Evolutionary conservation across 2,888 invertebrate genomes (phyloP).

Genomic region (Acanthosepion esculentum): DNA sequence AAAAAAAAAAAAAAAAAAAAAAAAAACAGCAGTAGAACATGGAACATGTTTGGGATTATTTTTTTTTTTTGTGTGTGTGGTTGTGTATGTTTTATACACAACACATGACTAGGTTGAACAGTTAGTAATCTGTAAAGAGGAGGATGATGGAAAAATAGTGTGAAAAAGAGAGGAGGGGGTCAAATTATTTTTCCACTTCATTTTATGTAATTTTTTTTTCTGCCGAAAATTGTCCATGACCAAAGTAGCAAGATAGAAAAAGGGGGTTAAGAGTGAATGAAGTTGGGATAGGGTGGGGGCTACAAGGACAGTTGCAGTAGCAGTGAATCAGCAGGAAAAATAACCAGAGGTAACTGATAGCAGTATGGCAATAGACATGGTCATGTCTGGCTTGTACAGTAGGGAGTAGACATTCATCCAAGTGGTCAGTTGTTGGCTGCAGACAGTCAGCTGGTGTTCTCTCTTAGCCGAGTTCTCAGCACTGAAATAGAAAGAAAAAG

Average conservation of each 20-base stretch:
- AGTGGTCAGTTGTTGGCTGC: constrained; percentile 6
- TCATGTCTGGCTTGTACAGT: neutral
- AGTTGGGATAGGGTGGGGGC: neutral
- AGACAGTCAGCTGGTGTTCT: neutral
- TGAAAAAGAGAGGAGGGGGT: neutral
- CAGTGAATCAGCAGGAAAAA: neutral
- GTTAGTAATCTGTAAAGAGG: neutral
- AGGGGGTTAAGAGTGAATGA: neutral
- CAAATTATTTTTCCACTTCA: too few species aligned
- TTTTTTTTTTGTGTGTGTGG: neutral
- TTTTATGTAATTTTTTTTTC: too few species aligned
- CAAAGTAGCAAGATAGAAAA: neutral
- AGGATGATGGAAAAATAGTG: neutral
- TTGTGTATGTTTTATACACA: neutral
- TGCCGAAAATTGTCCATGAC: neutral
- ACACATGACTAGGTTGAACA: constrained; percentile 10
- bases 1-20: too few species aligned
- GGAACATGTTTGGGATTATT: neutral
- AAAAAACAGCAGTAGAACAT: neutral
- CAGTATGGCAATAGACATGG: constrained; percentile 2
- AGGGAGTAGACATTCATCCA: neutral
- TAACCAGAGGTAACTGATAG: neutral
- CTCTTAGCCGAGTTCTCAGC: neutral
- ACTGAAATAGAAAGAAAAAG: neutral
- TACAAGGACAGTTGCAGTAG: neutral